Conservation (phyloP, 2,797 vertebrate species). For the Myotis daubentonii region DNA sequence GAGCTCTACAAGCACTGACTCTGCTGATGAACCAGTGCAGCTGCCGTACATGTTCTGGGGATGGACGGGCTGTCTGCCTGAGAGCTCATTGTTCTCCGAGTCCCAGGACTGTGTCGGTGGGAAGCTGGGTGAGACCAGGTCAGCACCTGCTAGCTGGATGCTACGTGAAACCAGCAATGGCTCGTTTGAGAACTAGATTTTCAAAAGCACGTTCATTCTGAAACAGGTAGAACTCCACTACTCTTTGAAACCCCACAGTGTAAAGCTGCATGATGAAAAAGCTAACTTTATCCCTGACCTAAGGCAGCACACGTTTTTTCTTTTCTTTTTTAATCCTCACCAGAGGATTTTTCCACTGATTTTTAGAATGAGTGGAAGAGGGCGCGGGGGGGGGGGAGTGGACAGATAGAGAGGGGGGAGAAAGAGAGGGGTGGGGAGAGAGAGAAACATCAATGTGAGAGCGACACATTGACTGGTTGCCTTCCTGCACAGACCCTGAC, state of each 20-base stretch:
- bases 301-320: background rate
- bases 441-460: no score
- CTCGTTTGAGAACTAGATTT: background rate
- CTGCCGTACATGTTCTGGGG: background rate
- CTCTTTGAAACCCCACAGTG: background rate
- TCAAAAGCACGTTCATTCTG: background rate
- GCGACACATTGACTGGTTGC: no score
- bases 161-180: background rate
- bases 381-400: no score
- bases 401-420: no score
- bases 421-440: no score
- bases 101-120: background rate
- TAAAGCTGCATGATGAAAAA: background rate
- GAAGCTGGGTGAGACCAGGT: background rate
- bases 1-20: background rate
- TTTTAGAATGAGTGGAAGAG: no score
- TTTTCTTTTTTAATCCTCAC: no score
- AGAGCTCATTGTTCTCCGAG: no score
- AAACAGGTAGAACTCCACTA: background rate
- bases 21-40: background rate
- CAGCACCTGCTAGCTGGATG: background rate
- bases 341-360: no score
- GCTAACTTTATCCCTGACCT: background rate
- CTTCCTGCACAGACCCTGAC: no score
- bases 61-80: background rate